Percentiles rank a stretch among this genome's conserved stretches.
Conservation (phyloP, 2,888 invertebrate genomes). For the Platycheirus albimanus region DNA sequence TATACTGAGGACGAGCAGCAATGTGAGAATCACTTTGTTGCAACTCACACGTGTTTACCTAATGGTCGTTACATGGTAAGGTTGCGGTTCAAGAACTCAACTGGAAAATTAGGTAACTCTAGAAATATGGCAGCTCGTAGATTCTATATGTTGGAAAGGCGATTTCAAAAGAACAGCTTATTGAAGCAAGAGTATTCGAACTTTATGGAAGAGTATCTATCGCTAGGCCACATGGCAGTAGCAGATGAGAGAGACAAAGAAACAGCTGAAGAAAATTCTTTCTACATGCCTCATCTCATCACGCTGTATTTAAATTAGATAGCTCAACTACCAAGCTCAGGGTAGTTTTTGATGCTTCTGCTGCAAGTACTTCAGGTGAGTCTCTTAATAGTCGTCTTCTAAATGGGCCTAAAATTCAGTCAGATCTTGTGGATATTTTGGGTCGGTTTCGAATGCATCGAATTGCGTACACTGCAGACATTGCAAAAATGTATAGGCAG, state of each 20-base stretch:
- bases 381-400: neutral
- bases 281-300: neutral
- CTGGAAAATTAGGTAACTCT: neutral
- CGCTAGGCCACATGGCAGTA: neutral
- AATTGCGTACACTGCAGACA: slow-evolving; percentile 71
- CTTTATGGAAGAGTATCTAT: neutral
- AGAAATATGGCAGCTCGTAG: slow-evolving; percentile 16
- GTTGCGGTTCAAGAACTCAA: neutral
- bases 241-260: neutral
- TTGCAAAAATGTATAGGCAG: slow-evolving; percentile 38
- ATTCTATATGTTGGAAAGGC: slow-evolving; percentile 5
- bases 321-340: slow-evolving; percentile 2
- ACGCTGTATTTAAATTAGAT: neutral
- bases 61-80: slow-evolving; percentile 5
- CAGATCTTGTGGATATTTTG: neutral
- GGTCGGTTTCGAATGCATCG: neutral
- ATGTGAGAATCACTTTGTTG: slow-evolving; percentile 9
- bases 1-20: slow-evolving; percentile 5
- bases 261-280: neutral
- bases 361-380: neutral
- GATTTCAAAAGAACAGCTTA: neutral
- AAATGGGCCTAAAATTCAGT: neutral
- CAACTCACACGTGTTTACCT: neutral
- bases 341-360: slow-evolving; percentile 1
- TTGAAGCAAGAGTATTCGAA: slow-evolving; percentile 1